Conservation (phyloP, 2,797 vertebrate genomes). For the Otolemur crassicaudatus region DNA sequence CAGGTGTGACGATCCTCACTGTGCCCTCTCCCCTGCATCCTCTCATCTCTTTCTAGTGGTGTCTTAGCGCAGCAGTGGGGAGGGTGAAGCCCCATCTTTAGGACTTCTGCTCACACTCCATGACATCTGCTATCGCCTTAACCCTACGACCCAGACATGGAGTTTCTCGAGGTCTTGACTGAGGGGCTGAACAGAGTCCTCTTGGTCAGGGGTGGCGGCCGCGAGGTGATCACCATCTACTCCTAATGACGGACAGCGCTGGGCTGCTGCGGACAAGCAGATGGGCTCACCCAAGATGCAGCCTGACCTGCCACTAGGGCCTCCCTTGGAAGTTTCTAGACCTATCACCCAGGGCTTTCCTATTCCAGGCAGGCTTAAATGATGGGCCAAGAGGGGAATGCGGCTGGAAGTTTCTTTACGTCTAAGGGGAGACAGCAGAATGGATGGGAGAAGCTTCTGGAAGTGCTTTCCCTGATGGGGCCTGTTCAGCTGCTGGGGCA, state of each 20-base stretch:
- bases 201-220: slow-evolving; percentile 95
- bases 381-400: background rate
- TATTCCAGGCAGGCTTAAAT: background rate
- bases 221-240: slow-evolving; percentile 99
- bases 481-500: too few species aligned
- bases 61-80: accelerated
- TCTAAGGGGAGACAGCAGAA: background rate
- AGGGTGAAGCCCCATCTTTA: background rate
- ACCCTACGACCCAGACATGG: slow-evolving; percentile 93
- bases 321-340: background rate
- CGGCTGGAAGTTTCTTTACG: background rate
- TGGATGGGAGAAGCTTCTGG: background rate
- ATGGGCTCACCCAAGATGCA: too few species aligned
- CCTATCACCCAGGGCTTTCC: background rate
- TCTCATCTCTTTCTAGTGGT: too few species aligned
- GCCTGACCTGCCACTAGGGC: background rate
- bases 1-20: accelerated
- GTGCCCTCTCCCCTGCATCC: background rate
- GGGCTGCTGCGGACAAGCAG: too few species aligned
- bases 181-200: slow-evolving; percentile 96
- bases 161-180: slow-evolving; percentile 97
- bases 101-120: accelerated
- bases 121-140: slow-evolving; percentile 82
- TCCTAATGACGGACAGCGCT: slow-evolving; percentile 86
- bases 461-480: background rate